Evolutionary conservation across 1,140 invertebrate species (phyloP), one percentile per base, ranked within the genome.

Genomic region (Eumeta japonica): DNA sequence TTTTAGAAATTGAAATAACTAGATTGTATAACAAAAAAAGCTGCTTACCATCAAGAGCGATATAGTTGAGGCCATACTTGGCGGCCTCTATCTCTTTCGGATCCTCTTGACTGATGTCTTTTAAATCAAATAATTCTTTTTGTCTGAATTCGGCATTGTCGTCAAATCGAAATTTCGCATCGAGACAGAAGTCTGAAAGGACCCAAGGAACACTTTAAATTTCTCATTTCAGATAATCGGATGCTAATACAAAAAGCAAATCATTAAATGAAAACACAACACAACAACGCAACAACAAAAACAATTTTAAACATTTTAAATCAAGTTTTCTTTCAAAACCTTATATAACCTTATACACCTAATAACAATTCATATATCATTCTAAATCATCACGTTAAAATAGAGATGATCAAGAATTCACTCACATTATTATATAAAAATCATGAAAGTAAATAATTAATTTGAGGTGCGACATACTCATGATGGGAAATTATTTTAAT

Each of bases 61-160:
- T 97, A 70, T 98, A 98, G 72, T 98, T 98, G 20, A 98, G 78
- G 58, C 94, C 91, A 49, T 85, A 89, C 59, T 93, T 90, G 7
- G 90, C 86, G 11, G 95, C 95, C 58, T 93, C 87, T 1, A 94
- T 88, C 78, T 98, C 96, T 57, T 95, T 91, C 20, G 87, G 78
- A 71, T 98, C 94, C 65, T 96, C 92, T 70, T 98, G 94, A 29
- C 85, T 84, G 79, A 83, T 91, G 70, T 98, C 96, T 44, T 92
- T 81, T 13, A 90, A 61, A 3, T 75, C 80, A 59, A 97, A 98
- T 2, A 98, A 71, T 41, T 94, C 87, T 57, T 94, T 90, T 64
- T 98, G 95, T 37, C 96, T 83, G 63, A 90, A 98, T 38, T 92
- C 88, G 1, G 95, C 92, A 62, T 98, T 98, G 63, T 97, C 93